phyloP scores from a whole-genome alignment of 2,888 invertebrate species.

The Polymixis flavicincta region DNA sequence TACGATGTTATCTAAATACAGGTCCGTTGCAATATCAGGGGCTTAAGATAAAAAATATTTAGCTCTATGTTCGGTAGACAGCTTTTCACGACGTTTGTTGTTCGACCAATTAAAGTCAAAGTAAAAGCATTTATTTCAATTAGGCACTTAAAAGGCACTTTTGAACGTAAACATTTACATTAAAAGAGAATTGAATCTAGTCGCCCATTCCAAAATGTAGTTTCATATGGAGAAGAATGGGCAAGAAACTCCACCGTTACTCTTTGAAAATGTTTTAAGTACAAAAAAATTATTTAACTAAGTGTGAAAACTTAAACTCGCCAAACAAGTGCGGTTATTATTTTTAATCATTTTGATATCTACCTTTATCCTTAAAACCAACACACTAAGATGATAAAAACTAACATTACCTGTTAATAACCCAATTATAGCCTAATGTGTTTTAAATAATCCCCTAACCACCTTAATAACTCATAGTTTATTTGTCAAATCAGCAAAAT shows the following conservation, averaged over 20 bases:
- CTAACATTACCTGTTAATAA: conserved; percentile 3
- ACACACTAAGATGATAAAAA: conserved; percentile 7
- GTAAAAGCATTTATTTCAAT: too few relatives aligned
- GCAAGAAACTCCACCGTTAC: too few relatives aligned
- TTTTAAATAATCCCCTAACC: conserved; percentile 43
- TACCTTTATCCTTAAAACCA: neutral
- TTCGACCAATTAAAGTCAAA: neutral
- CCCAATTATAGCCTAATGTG: conserved; percentile 43
- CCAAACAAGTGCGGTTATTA: neutral
- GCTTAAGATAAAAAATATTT: neutral
- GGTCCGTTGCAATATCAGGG: neutral
- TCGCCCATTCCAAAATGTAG: too few relatives aligned
- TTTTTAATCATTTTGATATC: neutral
- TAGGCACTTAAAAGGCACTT: too few relatives aligned
- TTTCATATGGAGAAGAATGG: too few relatives aligned
- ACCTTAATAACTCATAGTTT: conserved; percentile 28
- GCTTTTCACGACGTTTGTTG: neutral
- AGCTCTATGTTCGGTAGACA: neutral
- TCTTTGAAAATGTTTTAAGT: too few relatives aligned
- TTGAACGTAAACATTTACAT: too few relatives aligned
- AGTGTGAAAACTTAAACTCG: too few relatives aligned
- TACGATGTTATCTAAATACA: conserved; percentile 2
- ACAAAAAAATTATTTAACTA: too few relatives aligned
- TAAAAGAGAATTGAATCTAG: too few relatives aligned
- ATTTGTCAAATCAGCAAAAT: conserved; percentile 30